Base-by-base conservation (phyloP, 1,140 invertebrate genomes). In the Heterodera schachtii region DNA sequence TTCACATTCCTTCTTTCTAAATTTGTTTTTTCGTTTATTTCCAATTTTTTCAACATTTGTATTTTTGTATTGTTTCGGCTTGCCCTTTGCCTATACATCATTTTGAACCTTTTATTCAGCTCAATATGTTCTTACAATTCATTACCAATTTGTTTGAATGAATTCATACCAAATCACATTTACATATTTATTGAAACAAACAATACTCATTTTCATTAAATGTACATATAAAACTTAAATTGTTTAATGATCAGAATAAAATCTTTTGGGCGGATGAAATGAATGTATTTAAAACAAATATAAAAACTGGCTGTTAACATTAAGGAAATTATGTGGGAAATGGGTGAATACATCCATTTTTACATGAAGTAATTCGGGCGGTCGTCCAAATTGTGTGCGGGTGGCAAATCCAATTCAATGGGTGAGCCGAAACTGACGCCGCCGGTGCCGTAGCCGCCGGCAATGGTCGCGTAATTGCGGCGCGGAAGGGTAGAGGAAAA, bases 351-450 rank as follows among this genome's bases (percentile, higher is more conserved):
- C 11, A 6, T 52, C 49, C 11, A 52, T 52, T 19, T 60, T 83
- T 79, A 86, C 43, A 86, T 86, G 69, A 85, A 87, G 69, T 83
- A 87, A 71, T 84, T 86, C 46, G 87, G 88, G 52, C 87, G 69
- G 73, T 89, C 87, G 70, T 89, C 88, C 16, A 89, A 81, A n/a
- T 86, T 88, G 78, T 90, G 88, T 13, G 87, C 88, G 11, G 84
- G 79, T 16, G 88, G 88, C 43, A 89, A 81, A 80, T 89, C 88
- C 46, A 89, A 77, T 74, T 90, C 88, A 44, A 87, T 80, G n/a
- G 76, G 76, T 8, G 76, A 78, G 21, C 52, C 60, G 47, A 69
- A 70, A 21, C 69, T 19, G 57, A 16, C 60, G 75, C 71, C 80
- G 52, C 66, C 49, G 49, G 49, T 52, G 49, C 6, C 49, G 49